Conservation (phyloP, 2,888 invertebrate species). For the Thumatha senex region DNA sequence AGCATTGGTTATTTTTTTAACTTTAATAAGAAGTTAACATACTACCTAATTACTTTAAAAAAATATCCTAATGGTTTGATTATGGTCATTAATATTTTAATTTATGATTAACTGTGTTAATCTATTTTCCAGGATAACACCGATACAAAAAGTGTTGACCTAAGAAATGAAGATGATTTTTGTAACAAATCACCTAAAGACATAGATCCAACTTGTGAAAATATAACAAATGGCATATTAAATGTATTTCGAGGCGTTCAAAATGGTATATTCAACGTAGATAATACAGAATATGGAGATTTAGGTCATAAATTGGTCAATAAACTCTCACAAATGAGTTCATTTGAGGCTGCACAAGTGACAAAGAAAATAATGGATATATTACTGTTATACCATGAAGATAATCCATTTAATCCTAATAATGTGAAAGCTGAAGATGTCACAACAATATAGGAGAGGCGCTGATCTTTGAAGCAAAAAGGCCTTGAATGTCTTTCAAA, state of each 20-base stretch:
- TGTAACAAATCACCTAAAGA: slow-evolving; percentile 30
- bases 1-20: too few relatives aligned
- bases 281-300: slow-evolving; percentile 54
- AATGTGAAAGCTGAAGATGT: slow-evolving; percentile 36
- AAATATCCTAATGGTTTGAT: too few relatives aligned
- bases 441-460: too few relatives aligned
- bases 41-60: too few relatives aligned
- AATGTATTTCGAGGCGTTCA: slow-evolving; percentile 61
- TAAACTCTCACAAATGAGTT: slow-evolving; percentile 59
- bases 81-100: too few relatives aligned
- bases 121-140: slow-evolving; percentile 35
- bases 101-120: too few relatives aligned
- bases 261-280: slow-evolving; percentile 60
- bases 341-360: slow-evolving; percentile 60
- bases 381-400: slow-evolving; percentile 60
- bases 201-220: slow-evolving; percentile 47
- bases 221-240: slow-evolving; percentile 57
- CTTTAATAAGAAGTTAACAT: too few relatives aligned
- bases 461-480: too few relatives aligned
- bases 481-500: too few relatives aligned
- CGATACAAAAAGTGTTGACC: slow-evolving; percentile 26
- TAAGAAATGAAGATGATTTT: slow-evolving; percentile 36
- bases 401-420: slow-evolving; percentile 69
- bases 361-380: slow-evolving; percentile 64
- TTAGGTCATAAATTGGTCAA: slow-evolving; percentile 56